Conservation (phyloP, 2,797 vertebrate genomes). For the Enteromius radiatus region DNA sequence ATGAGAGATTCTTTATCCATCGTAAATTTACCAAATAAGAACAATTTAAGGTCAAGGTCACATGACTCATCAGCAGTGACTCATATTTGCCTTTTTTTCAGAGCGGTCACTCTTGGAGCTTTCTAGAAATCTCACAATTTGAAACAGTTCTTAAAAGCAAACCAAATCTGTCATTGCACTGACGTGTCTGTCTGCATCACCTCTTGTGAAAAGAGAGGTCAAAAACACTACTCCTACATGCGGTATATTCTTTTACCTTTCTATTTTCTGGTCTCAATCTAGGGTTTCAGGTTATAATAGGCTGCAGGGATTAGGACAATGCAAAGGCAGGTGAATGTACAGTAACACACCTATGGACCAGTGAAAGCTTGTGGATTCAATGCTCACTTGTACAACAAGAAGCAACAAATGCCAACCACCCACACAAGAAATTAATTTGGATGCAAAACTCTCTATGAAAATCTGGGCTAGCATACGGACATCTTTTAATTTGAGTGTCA, state of each 20-base stretch:
- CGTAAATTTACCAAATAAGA: neutral
- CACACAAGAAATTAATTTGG: constrained; percentile 54
- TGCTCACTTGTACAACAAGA: neutral
- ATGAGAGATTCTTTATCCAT: neutral
- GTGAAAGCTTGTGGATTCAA: neutral
- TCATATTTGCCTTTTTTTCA: neutral
- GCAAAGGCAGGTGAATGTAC: constrained; percentile 15
- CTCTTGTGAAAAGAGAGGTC: neutral
- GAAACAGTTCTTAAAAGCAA: neutral
- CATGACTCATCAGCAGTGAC: neutral
- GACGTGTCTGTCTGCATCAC: neutral
- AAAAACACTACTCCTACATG: neutral
- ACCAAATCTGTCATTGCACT: neutral
- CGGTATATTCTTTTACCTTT: neutral
- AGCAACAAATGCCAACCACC: constrained; percentile 21
- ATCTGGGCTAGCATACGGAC: constrained; percentile 48
- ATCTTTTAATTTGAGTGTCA: constrained; percentile 34
- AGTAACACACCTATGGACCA: neutral
- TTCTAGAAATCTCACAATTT: neutral
- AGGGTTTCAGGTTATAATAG: constrained; percentile 22
- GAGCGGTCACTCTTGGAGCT: neutral
- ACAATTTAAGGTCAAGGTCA: neutral
- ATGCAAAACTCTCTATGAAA: constrained; percentile 57
- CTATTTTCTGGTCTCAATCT: constrained; percentile 10
- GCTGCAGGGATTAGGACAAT: neutral